Evolutionary conservation across 2,113 vertebrate genomes (phyloP).

Genomic region (Odocoileus hemionus): DNA sequence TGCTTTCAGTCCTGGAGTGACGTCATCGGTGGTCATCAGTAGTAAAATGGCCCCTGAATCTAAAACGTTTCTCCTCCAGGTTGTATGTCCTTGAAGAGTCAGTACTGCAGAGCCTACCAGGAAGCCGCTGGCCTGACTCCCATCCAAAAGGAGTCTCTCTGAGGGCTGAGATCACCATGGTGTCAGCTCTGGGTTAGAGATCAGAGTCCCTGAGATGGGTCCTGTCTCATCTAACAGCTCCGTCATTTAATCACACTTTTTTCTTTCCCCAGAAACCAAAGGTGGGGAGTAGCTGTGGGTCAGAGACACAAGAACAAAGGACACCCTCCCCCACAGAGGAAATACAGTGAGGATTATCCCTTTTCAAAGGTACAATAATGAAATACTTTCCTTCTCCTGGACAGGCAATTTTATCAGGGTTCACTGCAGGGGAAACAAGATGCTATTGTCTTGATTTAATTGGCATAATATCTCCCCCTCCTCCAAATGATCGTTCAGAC

Average conservation of each 20-base stretch:
- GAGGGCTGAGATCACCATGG: neutral
- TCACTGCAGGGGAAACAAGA: conserved; percentile 59
- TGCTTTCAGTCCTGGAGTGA: neutral
- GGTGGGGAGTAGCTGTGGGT: neutral
- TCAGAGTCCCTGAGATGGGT: neutral
- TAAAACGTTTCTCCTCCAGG: neutral
- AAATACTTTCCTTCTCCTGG: conserved; percentile 63
- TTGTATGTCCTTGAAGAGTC: neutral
- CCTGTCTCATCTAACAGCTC: neutral
- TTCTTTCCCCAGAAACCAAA: conserved; percentile 31
- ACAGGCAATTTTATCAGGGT: conserved; percentile 65
- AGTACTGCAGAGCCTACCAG: neutral
- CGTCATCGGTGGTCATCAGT: neutral
- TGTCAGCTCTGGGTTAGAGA: neutral
- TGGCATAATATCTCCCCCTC: conserved; percentile 56
- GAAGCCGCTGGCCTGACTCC: neutral
- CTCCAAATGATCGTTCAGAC: neutral
- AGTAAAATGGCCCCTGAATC: neutral
- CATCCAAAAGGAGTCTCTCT: neutral
- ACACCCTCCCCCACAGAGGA: conserved; percentile 50
- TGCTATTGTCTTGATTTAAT: conserved; percentile 68
- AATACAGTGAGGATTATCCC: conserved; percentile 63
- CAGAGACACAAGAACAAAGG: conserved; percentile 60
- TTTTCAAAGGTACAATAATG: conserved; percentile 67
- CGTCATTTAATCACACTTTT: neutral